phyloP scores from a whole-genome alignment of 2,888 invertebrate genomes.

The Baronia brevicornis region DNA sequence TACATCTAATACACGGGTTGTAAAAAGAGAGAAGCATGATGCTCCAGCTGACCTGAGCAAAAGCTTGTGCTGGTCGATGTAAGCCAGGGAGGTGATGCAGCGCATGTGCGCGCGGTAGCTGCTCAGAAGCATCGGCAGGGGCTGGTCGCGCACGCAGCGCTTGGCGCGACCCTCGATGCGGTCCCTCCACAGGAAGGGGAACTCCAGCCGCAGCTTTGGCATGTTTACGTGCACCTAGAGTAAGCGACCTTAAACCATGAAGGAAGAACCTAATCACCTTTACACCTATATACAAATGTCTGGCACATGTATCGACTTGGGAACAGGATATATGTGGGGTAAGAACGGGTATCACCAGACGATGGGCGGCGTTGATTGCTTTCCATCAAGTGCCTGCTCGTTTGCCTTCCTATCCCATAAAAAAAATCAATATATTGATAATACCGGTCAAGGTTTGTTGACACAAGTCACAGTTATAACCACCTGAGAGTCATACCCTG shows the following conservation, averaged over 20 bases:
- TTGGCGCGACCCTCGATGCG: slow-evolving; percentile 81
- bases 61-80: slow-evolving; percentile 79
- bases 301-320: no score
- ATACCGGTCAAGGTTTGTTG: no score
- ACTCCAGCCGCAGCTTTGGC: slow-evolving; percentile 78
- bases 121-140: slow-evolving; percentile 79
- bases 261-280: no score
- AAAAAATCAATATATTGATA: no score
- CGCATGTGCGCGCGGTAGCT: slow-evolving; percentile 83
- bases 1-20: not conserved
- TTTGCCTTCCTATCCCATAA: no score
- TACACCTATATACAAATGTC: no score
- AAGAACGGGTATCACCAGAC: no score
- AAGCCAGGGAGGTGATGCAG: slow-evolving; percentile 79
- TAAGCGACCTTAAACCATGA: not conserved
- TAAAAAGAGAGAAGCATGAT: not conserved
- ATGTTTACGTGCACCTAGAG: slow-evolving; percentile 70
- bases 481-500: no score
- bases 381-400: no score
- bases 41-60: slow-evolving; percentile 77
- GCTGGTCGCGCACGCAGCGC: slow-evolving; percentile 76
- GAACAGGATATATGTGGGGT: no score
- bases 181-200: slow-evolving; percentile 84
- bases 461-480: no score
- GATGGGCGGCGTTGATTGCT: no score